Conservation (phyloP, 64 coral and sea anemone species). For the Trachythela sp. region DNA sequence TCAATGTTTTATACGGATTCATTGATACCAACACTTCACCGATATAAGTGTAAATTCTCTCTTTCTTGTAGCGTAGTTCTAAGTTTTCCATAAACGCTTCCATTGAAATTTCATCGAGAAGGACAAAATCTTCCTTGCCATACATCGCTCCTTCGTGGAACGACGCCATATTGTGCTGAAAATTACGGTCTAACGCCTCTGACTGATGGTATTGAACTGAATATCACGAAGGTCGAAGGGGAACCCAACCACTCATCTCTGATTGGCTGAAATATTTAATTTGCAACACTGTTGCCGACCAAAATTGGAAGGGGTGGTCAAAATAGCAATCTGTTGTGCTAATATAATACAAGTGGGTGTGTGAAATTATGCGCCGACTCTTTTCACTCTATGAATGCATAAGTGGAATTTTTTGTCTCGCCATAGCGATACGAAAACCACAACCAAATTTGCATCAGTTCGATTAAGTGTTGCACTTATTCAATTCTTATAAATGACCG, state of each 20-base stretch:
- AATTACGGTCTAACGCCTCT: background rate
- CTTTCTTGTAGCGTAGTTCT: slow-evolving; percentile 77
- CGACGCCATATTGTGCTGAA: slow-evolving; percentile 55
- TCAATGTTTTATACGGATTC: slow-evolving; percentile 96
- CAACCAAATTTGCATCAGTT: background rate
- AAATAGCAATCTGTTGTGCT: background rate
- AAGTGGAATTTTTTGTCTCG: background rate
- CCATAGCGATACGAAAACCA: background rate
- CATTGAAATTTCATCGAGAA: slow-evolving; percentile 84
- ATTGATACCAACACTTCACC: slow-evolving; percentile 90
- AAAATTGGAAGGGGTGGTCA: background rate
- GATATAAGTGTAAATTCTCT: slow-evolving; percentile 95
- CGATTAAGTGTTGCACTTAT: too few relatives aligned
- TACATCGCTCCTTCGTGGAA: slow-evolving; percentile 76
- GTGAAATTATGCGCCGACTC: background rate
- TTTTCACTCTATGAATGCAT: background rate
- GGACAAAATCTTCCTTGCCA: slow-evolving; percentile 91
- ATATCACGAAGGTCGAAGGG: background rate
- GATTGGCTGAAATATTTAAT: background rate
- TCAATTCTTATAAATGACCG: too few relatives aligned
- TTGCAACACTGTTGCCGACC: background rate
- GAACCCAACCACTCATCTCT: background rate
- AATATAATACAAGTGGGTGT: background rate
- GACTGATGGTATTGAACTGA: background rate
- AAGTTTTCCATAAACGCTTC: slow-evolving; percentile 88